Evolutionary conservation across 2,888 invertebrate genomes (phyloP), one percentile per base, ranked within the genome.

Genomic region (Galerucella nymphaeae): DNA sequence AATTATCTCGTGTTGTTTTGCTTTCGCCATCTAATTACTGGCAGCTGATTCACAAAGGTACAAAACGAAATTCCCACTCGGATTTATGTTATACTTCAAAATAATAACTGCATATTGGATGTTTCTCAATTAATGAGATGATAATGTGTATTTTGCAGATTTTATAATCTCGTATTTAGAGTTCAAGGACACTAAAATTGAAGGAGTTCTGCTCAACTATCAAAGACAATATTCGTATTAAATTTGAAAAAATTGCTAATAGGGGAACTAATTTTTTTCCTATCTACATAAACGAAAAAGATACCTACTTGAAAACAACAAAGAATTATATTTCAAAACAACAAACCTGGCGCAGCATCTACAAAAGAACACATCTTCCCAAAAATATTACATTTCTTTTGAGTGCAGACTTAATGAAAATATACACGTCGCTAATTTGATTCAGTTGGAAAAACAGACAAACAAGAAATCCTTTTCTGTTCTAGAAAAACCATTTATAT

Each of bases 401-500:
- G 58, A 23, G 58, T 30, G 30, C 58, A 30, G 61, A 62, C 42
- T 62, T 62, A 42, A 62, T 62, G 61, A 62, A 62, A 62, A 62
- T 16, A 16, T 41, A 62, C 38, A 62, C 61, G 42, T 41, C 20
- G 53, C 61, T 62, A 62, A 62, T 62, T 62, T 62, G 61, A 62
- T 62, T 62, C 41, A 38, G 41, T 41, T 13, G 41, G 11, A 62
- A 62, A 62, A 62, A 62, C 61, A 62, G 42, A 59, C 59, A n/a
- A 62, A 62, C 61, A 42, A 62, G 61, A 62, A 62, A 62, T 62
- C 61, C 42, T 62, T 38, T 62, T 59, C 11, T 38, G 55, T 42
- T 59, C 18, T 59, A 58, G 62, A 69, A 70, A 70, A 70, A 64
- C 70, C 53, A 57, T 57, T 64, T 63, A 70, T 63, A 70, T 70